These are phyloP conservation scores for Cybosia mesomella DNA, from an alignment of 2,888 invertebrate species.

Conservation along the genomic window DNA sequence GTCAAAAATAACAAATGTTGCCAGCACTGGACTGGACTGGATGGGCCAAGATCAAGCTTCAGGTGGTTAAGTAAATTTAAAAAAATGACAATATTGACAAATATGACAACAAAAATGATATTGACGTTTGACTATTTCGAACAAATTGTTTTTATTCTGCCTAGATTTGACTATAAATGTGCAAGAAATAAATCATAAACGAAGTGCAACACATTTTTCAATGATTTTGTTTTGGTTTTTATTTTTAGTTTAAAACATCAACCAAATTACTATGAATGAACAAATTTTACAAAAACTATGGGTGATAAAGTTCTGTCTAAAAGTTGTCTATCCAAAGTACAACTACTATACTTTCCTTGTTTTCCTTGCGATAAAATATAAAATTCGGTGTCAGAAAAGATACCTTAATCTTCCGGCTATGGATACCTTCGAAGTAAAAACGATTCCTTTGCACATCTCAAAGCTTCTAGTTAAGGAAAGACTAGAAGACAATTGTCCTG, in stretches of 20 bases:
- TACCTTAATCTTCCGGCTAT: conserved; percentile 51
- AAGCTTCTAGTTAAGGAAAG: conserved; percentile 62
- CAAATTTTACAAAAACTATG: conserved; percentile 70
- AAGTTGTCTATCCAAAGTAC: conserved; percentile 82
- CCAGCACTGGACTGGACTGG: too few species aligned
- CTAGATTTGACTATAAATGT: conserved; percentile 22
- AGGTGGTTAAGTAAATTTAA: too few species aligned
- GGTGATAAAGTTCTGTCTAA: conserved; percentile 81
- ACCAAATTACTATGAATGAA: conserved; percentile 72
- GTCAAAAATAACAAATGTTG: too few species aligned
- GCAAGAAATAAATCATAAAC: conserved; percentile 19
- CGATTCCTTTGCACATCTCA: conserved; percentile 64
- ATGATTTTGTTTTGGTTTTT: conserved; percentile 28
- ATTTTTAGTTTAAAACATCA: conserved; percentile 18
- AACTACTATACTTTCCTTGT: conserved; percentile 77
- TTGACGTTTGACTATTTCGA: too few species aligned
- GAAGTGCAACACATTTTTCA: conserved; percentile 10
- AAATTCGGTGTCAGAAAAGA: conserved; percentile 65
- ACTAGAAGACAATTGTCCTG: conserved; percentile 64
- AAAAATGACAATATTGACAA: too few species aligned
- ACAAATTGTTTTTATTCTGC: neutral
- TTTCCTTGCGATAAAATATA: conserved; percentile 78
- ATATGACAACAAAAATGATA: too few species aligned
- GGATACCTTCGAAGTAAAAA: conserved; percentile 67
- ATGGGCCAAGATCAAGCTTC: too few species aligned